Base-by-base conservation (phyloP, 2,888 invertebrate genomes). In the Periphyllus acericola region DNA sequence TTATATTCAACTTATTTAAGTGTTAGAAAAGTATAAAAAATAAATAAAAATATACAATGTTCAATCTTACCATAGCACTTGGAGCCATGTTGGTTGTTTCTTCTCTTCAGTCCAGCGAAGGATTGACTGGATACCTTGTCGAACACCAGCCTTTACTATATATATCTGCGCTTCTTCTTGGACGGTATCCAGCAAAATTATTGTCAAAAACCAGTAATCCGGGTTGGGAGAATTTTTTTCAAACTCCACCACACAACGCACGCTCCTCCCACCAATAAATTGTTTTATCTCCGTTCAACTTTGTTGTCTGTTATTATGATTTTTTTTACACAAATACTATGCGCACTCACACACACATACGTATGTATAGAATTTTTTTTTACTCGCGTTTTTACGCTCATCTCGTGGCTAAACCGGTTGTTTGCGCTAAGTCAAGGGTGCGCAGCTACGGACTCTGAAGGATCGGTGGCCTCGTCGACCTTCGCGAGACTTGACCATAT, bases 201-300 rank as follows among this genome's bases (percentile, higher is more conserved):
- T n/a, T 81, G 74, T 87, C 87, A n/a, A 87, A 87, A 81, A 87
- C 87, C 87, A 74, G 80, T 87, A 87, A 87, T 80, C 87, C 80
- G 80, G 87, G 46, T 81, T n/a, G 87, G 72, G 72, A 81, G 87
- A 80, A 74, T 79, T 72, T 78, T 86, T 36, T 71, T 80, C 68
- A 19, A 60, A 11, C 55, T 40, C 52, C 40, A 36, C 8, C 29
- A 36, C 55, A n/a, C 40, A 14, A 29, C 55, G 55, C 85, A 40
- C 76, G 71, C 52, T 79, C 74, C 87, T 66, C 74, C 87, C 81
- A 86, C 79, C 72, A 3, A n/a, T 34, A 36, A 72, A 60, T 80
- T 29, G 72, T 46, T 2, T n/a, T 25, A 86, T 80, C 36, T 36
- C 25, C 29, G 79, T 55, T 9, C 32, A 52, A 52, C 46, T 36